Percentiles rank a stretch among this genome's conserved stretches.
phyloP scores from a whole-genome alignment of 1,140 invertebrate genomes.

The Ptiloglossa arizonensis region DNA sequence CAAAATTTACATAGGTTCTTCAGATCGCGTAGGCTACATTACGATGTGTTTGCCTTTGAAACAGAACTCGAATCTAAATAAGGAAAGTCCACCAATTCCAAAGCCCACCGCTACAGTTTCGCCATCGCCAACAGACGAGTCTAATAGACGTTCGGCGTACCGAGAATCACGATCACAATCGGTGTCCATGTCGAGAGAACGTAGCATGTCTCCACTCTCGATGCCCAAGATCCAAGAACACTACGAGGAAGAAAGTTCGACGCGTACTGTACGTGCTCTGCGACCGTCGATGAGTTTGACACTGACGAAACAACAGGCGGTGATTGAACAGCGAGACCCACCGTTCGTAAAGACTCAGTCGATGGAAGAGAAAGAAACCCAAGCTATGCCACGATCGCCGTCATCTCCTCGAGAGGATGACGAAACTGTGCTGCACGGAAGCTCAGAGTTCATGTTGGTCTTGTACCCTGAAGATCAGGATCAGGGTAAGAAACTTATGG shows the following conservation, averaged over 20 bases:
- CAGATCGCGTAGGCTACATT: background rate
- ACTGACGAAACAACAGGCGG: constrained; percentile 41
- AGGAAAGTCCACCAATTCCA: constrained; percentile 13
- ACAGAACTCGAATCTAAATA: constrained; percentile 6
- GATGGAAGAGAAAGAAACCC: constrained; percentile 24
- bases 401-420: constrained; percentile 62
- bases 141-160: background rate
- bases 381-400: constrained; percentile 2
- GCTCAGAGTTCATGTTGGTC: constrained; percentile 91
- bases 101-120: background rate
- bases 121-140: constrained; percentile 29
- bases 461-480: constrained; percentile 85
- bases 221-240: constrained; percentile 49
- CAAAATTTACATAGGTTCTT: background rate
- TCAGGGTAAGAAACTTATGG: constrained; percentile 10
- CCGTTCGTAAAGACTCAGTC: background rate
- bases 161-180: constrained; percentile 37
- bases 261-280: background rate
- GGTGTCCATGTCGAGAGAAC: constrained; percentile 29
- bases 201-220: constrained; percentile 61
- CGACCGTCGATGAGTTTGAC: background rate
- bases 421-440: constrained; percentile 79
- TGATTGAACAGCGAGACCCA: constrained; percentile 30
- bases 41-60: background rate
- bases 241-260: constrained; percentile 11